A percentile compares a stretch with the other conserved stretches of the same genome.
phyloP scores from a whole-genome alignment of 2,113 vertebrate species.

The Rynchops niger region DNA sequence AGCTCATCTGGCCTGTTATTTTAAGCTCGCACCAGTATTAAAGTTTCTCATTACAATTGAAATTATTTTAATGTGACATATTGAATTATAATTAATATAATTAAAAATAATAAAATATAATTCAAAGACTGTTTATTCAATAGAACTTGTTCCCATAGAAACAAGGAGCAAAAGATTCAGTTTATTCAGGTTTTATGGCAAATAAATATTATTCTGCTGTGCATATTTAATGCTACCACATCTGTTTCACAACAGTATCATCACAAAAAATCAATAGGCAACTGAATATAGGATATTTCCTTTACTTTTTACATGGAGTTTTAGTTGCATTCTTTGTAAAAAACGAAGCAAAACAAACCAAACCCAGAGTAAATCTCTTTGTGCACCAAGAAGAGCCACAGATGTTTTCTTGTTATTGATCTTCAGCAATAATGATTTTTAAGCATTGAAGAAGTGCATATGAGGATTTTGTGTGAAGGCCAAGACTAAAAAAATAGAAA shows the following conservation, averaged over 20 bases:
- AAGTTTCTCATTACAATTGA: conserved; percentile 45
- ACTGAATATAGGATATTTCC: not conserved
- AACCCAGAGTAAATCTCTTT: not conserved
- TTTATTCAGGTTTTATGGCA: conserved; percentile 40
- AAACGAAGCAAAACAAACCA: not conserved
- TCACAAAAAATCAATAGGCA: not conserved
- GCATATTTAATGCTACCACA: conserved; percentile 20
- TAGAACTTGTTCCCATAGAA: conserved; percentile 47
- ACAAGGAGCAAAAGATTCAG: conserved; percentile 19
- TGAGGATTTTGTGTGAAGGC: conserved; percentile 27
- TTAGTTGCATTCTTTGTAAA: not conserved
- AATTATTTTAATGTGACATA: conserved; percentile 58
- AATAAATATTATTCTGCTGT: conserved; percentile 12
- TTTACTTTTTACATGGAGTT: not conserved
- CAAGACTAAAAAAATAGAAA: not conserved
- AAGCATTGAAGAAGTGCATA: conserved; percentile 28
- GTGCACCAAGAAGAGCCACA: not conserved
- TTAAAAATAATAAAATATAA: conserved; percentile 60
- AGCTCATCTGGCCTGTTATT: conserved; percentile 7
- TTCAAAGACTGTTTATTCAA: conserved; percentile 50
- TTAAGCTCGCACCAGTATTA: not conserved
- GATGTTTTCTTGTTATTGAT: conserved; percentile 56
- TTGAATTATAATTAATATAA: conserved; percentile 64
- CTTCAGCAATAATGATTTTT: conserved; percentile 51
- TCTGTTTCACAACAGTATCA: conserved; percentile 10